Evolutionary conservation across 2,888 invertebrate genomes (phyloP).

Genomic region (Thera obeliscata): DNA sequence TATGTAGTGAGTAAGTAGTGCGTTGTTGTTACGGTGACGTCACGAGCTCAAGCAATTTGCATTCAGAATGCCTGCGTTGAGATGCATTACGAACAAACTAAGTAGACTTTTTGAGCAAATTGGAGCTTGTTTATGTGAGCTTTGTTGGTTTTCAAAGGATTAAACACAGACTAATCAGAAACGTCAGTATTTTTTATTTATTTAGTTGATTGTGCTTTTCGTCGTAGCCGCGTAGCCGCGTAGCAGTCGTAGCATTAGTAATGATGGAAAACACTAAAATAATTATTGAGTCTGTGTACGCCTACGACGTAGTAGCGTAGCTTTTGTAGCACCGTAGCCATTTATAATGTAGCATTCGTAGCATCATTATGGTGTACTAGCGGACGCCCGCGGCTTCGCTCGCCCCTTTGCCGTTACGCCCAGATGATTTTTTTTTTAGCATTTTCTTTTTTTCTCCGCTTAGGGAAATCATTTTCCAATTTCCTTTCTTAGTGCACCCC

Average conservation of each 20-base stretch:
- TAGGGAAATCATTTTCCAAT: too few species aligned
- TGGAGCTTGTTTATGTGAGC: neutral
- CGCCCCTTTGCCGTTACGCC: too few species aligned
- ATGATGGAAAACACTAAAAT: too few species aligned
- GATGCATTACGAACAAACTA: neutral
- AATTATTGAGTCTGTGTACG: neutral
- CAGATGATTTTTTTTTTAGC: too few species aligned
- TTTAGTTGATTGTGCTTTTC: neutral
- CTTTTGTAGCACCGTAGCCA: neutral
- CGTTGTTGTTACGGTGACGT: neutral
- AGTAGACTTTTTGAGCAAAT: neutral
- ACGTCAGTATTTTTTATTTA: neutral
- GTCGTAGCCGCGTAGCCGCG: too few species aligned
- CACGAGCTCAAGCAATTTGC: neutral
- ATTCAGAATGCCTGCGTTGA: neutral
- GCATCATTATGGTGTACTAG: neutral
- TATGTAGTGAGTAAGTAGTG: neutral
- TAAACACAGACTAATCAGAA: neutral
- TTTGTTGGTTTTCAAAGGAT: neutral
- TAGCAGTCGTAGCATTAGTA: neutral
- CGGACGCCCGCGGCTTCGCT: too few species aligned
- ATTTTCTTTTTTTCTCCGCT: too few species aligned
- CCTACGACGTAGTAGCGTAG: slow-evolving; percentile 8
- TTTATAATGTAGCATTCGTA: neutral
- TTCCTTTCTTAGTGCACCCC: too few species aligned